Percentiles rank a stretch among this genome's conserved stretches.
phyloP scores from a whole-genome alignment of 2,113 vertebrate species.

The Anoura caudifer region DNA sequence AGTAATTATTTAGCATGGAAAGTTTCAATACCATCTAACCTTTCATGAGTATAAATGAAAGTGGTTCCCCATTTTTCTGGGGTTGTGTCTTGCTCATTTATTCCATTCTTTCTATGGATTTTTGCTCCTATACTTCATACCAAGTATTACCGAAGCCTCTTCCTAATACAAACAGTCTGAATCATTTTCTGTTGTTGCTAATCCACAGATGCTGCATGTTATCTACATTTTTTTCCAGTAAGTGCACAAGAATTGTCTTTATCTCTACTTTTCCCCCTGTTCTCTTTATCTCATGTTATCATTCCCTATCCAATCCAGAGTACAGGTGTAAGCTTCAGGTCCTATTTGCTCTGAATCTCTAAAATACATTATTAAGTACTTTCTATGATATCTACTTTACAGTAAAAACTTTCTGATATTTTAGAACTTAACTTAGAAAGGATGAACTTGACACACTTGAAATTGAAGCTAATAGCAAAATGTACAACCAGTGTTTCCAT shows the following conservation, averaged over 20 bases:
- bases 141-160: neutral
- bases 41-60: neutral
- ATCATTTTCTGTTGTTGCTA: neutral
- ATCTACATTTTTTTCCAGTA: neutral
- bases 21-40: neutral
- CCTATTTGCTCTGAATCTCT: neutral
- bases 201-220: neutral
- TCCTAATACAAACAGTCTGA: neutral
- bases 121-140: neutral
- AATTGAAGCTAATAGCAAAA: neutral
- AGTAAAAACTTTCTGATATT: neutral
- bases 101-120: neutral
- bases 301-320: neutral
- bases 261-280: neutral
- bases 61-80: neutral
- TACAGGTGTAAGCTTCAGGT: neutral
- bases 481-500: neutral
- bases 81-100: neutral
- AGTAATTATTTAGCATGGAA: neutral
- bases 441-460: neutral
- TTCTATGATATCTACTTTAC: neutral
- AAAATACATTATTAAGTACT: neutral
- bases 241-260: neutral
- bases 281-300: neutral
- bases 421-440: neutral